phyloP scores from a whole-genome alignment of 2,797 vertebrate genomes.

The Semaprochilodus insignis region DNA sequence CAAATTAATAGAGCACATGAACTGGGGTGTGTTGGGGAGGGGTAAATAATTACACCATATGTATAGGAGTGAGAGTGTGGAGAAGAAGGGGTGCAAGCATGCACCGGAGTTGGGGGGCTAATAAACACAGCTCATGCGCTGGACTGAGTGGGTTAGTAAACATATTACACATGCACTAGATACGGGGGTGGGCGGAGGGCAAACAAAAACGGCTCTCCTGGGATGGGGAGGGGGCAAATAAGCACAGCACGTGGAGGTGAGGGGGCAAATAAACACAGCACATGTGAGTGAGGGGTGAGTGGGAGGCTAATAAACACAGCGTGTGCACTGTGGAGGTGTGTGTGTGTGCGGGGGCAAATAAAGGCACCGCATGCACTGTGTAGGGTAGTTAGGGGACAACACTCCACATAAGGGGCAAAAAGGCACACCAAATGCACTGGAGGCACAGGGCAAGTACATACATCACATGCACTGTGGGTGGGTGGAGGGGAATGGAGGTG shows the following conservation, averaged over 20 bases:
- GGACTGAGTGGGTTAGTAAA: neutral
- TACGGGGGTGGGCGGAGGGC: no score
- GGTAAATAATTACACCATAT: neutral
- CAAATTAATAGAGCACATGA: neutral
- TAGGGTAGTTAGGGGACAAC: neutral
- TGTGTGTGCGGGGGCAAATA: neutral
- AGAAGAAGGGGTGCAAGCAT: neutral
- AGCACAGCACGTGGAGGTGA: neutral
- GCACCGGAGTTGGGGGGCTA: neutral
- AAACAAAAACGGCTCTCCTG: neutral
- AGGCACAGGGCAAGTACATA: neutral
- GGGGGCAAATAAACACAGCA: neutral
- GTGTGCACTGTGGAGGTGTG: neutral
- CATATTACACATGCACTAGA: neutral
- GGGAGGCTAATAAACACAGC: neutral
- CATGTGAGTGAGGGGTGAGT: neutral
- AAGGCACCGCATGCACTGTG: neutral
- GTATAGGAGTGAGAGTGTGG: neutral
- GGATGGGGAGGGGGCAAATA: neutral
- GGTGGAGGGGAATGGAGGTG: neutral
- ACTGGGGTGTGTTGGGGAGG: neutral
- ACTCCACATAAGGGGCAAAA: neutral
- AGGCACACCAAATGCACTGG: neutral
- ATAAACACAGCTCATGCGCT: neutral
- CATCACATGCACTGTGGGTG: neutral